phyloP scores from a whole-genome alignment of 2,888 invertebrate species.

The Bursaphelenchus okinawaensis region DNA sequence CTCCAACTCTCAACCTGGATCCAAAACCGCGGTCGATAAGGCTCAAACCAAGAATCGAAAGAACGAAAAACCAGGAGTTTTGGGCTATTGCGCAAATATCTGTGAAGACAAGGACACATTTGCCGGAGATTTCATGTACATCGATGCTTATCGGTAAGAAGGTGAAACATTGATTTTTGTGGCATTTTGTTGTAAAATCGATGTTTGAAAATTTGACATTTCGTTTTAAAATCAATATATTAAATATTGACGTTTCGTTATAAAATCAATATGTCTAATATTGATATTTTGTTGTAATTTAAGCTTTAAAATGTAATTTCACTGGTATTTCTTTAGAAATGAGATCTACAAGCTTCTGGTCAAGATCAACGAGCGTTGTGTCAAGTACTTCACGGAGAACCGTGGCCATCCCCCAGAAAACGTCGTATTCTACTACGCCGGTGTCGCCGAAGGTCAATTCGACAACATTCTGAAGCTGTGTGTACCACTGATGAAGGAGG shows the following conservation, averaged over 20 bases:
- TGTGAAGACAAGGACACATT: conserved; percentile 2
- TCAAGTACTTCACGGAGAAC: conserved; percentile 14
- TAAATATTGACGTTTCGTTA: too few species aligned
- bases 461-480: conserved; percentile 29
- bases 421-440: conserved; percentile 35
- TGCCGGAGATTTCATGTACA: conserved; percentile 11
- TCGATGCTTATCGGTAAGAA: conserved; percentile 4
- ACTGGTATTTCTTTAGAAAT: too few species aligned
- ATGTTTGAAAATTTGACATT: too few species aligned
- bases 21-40: conserved; percentile 7
- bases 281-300: too few species aligned
- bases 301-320: too few species aligned
- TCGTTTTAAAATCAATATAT: too few species aligned
- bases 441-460: conserved; percentile 32
- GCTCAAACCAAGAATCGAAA: background rate
- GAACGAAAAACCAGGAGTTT: conserved; percentile 11
- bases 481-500: conserved; percentile 29
- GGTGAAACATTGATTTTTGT: too few species aligned
- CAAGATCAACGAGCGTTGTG: conserved; percentile 13
- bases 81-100: conserved; percentile 35
- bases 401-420: conserved; percentile 27
- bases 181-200: too few species aligned
- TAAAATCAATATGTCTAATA: too few species aligned
- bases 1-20: conserved; percentile 29
- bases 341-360: conserved; percentile 3